Evolutionary conservation across 2,113 vertebrate species (phyloP).

Genomic region (Oxygymnocypris stewartii): DNA sequence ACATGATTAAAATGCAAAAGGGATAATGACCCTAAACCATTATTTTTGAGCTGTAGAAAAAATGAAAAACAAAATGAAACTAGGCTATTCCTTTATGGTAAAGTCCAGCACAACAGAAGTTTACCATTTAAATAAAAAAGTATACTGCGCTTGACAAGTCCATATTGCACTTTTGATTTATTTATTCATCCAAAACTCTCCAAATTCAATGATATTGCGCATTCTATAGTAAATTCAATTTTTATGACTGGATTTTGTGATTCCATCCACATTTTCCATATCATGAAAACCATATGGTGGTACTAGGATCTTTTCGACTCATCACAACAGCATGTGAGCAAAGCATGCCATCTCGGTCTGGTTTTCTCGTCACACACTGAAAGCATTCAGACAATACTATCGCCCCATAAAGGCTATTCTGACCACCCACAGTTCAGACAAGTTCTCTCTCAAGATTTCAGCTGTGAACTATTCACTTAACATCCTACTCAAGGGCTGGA

Average conservation of each 20-base stretch:
- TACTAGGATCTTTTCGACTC: not conserved
- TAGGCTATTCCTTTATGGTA: not conserved
- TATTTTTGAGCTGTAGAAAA: not conserved
- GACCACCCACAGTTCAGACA: slow-evolving; percentile 9
- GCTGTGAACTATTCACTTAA: slow-evolving; percentile 11
- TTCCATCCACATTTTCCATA: not conserved
- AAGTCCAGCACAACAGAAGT: not conserved
- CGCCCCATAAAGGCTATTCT: not conserved
- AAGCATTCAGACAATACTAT: not conserved
- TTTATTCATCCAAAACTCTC: not conserved
- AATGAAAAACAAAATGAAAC: too few relatives aligned
- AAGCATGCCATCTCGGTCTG: not conserved
- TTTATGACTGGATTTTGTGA: not conserved
- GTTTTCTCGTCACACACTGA: slow-evolving; percentile 4
- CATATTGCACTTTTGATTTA: not conserved
- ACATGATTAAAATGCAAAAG: too few relatives aligned
- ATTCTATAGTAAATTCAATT: not conserved
- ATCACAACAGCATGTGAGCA: not conserved
- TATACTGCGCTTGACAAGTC: not conserved
- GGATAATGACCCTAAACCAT: not conserved
- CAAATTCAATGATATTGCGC: not conserved
- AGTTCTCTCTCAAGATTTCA: not conserved
- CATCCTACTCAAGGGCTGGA: not conserved
- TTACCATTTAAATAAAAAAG: not conserved
- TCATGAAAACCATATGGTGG: not conserved